Base-by-base conservation (phyloP, 1,140 invertebrate species). In the Caenorhabditis remanei region DNA sequence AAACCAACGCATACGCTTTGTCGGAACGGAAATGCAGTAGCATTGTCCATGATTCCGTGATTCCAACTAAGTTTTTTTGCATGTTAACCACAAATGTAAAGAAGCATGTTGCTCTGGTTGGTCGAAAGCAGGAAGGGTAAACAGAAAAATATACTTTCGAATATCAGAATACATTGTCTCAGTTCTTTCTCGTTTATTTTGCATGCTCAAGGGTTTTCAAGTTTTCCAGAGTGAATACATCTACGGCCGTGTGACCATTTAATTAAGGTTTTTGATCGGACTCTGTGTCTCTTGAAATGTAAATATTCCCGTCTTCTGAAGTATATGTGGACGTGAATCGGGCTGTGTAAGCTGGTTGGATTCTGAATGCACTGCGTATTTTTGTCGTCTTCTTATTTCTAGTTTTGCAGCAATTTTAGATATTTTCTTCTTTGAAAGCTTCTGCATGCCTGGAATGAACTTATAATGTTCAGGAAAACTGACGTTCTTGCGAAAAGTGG, bases 221-320 rank as follows among this genome's bases (percentile, higher is more conserved):
- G 71, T 50, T 79, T 79, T 79, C 46, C 71, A 79, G 65, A 43
- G 8, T 71, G 65, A 71, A 71, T 71, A 71, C 40, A 71, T 46
- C 43, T 46, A n/a, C 8, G 16, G 65, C n/a, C 71, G n/a, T 79
- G 43, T 79, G 46, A 79, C 65, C 65, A 71, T 71, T 71, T 71
- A 71, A 71, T 71, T 79, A 50, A 79, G 46, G 71, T 50, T 79
- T 79, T 79, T 79, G 71, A 79, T 79, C 71, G 71, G 7, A 79
- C 43, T 79, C n/a, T 79, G 71, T 79, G 71, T 50, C 71, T 79
- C 71, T 50, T n/a, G 43, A 79, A 50, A 79, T 50, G 71, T 50
- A 79, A 79, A 79, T 79, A 79, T 79, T 71, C 41, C 16, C 16
- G 8, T 65, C 63, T 65, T 32, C 9, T 46, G 14, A 71, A 50